Base-by-base conservation (phyloP, 2,113 vertebrate genomes). In the Caloenas nicobarica region DNA sequence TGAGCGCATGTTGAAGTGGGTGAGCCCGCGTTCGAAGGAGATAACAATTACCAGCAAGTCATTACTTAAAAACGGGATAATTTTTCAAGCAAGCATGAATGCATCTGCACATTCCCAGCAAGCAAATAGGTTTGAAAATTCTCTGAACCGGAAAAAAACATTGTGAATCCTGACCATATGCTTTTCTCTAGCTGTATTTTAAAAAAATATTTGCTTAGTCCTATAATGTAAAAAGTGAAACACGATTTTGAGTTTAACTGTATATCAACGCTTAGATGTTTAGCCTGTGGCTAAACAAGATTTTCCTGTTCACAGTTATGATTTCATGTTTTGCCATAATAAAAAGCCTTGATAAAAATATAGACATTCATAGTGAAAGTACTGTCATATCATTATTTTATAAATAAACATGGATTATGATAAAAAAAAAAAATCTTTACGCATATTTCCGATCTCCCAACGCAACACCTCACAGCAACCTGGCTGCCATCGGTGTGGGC, bases 1-100 rank as follows among this genome's bases (percentile, higher is more conserved):
- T 10, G 61, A 77, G 79, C 10, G 1, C 44, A 33, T 4, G 2
- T 5, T 56, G 57, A 53, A 21, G 69, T 4, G 50, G 53, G 11
- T 16, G 17, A 69, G 83, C 70, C 86, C 0, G 3, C 23, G 24
- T 16, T 69, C 5, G 1, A 11, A 44, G 87, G 70, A 94, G 94
- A 80, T 29, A 86, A 96, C 94, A 85, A 89, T 93, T 82, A 92
- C 89, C 91, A 94, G 86, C 88, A 8, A 91, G 93, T 79, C 95
- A 69, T 89, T 92, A 77, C 90, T 93, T 81, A 91, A 85, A 81
- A 86, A 64, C 13, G 0, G 74, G 86, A 76, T 86, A 64, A 81
- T 95, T 95, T 95, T 95, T 92, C 93, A 89, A 87, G 81, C 85
- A 92, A 91, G 91, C 87, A 50, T 72, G 81, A 85, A 42, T 69